Conservation (phyloP, 2,797 vertebrate species). For the Threskiornis aethiopicus region DNA sequence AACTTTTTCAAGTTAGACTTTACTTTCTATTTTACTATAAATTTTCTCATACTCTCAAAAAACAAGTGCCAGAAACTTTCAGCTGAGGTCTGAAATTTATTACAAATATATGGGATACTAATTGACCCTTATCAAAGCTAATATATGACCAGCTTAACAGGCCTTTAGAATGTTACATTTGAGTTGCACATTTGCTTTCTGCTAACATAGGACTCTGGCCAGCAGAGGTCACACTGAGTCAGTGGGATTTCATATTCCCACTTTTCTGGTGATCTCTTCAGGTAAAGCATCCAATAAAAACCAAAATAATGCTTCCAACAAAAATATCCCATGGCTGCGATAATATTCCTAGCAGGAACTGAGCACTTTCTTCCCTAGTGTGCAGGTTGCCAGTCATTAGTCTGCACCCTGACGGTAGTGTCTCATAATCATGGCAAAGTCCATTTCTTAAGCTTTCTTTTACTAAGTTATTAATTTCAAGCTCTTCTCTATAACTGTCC, state of each 20-base stretch:
- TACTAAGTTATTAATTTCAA: not conserved
- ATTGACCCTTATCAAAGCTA: not conserved
- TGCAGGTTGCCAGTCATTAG: not conserved
- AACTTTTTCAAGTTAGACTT: not conserved
- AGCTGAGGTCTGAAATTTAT: not conserved
- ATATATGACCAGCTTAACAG: not conserved
- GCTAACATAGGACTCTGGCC: not conserved
- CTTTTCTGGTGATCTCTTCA: not conserved
- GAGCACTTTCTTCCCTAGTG: not conserved
- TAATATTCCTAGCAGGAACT: not conserved
- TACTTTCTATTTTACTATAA: not conserved
- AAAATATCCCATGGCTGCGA: not conserved
- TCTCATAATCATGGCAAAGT: not conserved
- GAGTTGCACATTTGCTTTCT: not conserved
- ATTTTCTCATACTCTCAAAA: not conserved
- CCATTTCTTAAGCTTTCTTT: not conserved
- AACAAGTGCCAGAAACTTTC: not conserved
- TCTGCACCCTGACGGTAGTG: not conserved
- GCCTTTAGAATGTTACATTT: not conserved
- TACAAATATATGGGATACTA: not conserved
- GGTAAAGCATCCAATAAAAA: not conserved
- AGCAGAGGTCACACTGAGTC: slow-evolving; percentile 55
- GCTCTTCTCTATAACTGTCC: not conserved
- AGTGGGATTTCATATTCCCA: not conserved
- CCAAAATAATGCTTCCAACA: not conserved